These are phyloP conservation scores for Sphecodes monilicornis DNA, from an alignment of 2,888 invertebrate genomes.

Conservation along the genomic window DNA sequence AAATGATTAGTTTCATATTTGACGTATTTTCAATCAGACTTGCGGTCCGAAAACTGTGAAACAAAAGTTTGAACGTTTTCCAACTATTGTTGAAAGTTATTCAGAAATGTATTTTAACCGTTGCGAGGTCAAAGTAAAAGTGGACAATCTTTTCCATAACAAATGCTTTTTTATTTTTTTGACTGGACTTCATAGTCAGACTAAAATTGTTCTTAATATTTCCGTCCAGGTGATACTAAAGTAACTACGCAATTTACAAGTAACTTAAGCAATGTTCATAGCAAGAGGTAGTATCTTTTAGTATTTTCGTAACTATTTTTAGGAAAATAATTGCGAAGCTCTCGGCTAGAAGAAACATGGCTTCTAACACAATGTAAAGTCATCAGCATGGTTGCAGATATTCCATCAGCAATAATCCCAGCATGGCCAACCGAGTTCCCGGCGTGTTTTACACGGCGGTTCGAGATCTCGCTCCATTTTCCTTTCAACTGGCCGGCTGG, in stretches of 20 bases:
- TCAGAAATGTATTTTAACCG: background rate
- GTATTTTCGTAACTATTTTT: background rate
- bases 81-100: too few species aligned
- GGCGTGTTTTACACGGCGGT: background rate
- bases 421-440: background rate
- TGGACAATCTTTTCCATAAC: too few species aligned
- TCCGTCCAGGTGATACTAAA: too few species aligned
- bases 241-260: background rate
- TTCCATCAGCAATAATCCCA: background rate
- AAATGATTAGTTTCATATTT: too few species aligned
- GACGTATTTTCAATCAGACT: background rate
- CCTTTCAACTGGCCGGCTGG: slow-evolving; percentile 6
- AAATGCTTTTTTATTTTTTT: too few species aligned
- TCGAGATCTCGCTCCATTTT: slow-evolving; percentile 13
- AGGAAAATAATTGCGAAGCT: background rate
- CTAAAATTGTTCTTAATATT: background rate
- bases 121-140: background rate
- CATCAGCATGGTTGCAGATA: background rate
- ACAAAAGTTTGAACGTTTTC: background rate
- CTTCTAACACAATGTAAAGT: background rate
- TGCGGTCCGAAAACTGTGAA: background rate
- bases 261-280: background rate
- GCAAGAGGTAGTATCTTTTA: too few species aligned
- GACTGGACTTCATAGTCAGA: too few species aligned
- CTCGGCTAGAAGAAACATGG: background rate